These are phyloP conservation scores for Chromoteleia sp. DNA, from an alignment of 2,888 invertebrate genomes.

Conservation along the genomic window DNA sequence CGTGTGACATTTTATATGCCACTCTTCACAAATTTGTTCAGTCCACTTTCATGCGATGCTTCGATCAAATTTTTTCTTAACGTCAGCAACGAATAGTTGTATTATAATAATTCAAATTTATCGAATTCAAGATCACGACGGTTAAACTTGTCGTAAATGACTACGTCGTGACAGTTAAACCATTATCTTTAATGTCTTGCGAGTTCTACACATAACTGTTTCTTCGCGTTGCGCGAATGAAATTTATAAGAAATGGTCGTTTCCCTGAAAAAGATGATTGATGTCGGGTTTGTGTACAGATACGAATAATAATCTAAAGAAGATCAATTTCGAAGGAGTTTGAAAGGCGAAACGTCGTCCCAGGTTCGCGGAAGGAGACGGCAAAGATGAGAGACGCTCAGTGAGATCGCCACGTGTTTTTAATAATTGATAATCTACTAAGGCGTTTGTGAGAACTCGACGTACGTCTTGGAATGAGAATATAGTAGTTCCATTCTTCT, in stretches of 20 bases:
- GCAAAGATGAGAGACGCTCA: constrained; percentile 77
- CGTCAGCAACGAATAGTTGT: too few species aligned
- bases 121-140: too few species aligned
- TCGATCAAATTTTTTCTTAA: not conserved
- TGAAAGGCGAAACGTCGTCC: constrained; percentile 69
- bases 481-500: constrained; percentile 81
- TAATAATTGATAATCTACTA: constrained; percentile 83
- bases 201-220: not conserved
- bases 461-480: constrained; percentile 76
- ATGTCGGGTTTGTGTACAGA: constrained; percentile 50
- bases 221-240: constrained; percentile 1
- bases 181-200: too few species aligned
- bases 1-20: too few species aligned
- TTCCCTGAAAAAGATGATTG: constrained; percentile 62
- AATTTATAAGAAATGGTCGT: constrained; percentile 40
- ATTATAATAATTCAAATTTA: too few species aligned
- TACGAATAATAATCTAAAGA: constrained; percentile 60
- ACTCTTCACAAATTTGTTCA: not conserved
- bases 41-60: not conserved
- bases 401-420: constrained; percentile 77
- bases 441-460: constrained; percentile 78
- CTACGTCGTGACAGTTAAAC: too few species aligned
- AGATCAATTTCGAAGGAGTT: constrained; percentile 74
- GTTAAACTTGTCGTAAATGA: too few species aligned
- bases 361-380: constrained; percentile 79